Conservation (phyloP, 1,140 invertebrate genomes). For the Colletes latitarsis region DNA sequence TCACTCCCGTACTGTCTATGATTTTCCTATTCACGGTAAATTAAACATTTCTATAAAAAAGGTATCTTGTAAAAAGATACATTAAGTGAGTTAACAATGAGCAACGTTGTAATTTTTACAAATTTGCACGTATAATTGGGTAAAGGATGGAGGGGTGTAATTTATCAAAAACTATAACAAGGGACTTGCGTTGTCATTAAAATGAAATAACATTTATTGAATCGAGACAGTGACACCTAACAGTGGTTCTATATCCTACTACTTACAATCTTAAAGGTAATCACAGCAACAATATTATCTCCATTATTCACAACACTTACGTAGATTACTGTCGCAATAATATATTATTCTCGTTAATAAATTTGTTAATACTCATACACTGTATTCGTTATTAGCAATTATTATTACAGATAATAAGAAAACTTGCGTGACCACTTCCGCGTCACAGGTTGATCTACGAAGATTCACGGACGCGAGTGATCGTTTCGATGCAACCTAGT, state of each 20-base stretch:
- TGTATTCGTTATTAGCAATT: constrained; percentile 76
- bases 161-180: constrained; percentile 1
- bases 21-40: no score
- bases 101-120: no score
- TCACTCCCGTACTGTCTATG: not conserved
- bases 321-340: constrained; percentile 81
- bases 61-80: no score
- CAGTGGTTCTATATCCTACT: constrained; percentile 80
- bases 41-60: no score
- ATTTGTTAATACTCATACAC: constrained; percentile 80
- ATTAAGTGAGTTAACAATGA: no score
- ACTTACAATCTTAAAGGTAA: constrained; percentile 82
- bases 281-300: constrained; percentile 83
- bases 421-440: constrained; percentile 61
- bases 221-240: constrained; percentile 81
- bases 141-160: not conserved
- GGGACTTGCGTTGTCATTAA: constrained; percentile 72
- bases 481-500: not conserved
- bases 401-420: constrained; percentile 77
- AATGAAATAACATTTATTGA: constrained; percentile 82
- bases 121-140: not conserved
- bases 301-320: constrained; percentile 82
- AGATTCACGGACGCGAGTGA: not conserved
- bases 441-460: constrained; percentile 24
- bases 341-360: constrained; percentile 78